Percentiles rank a stretch among this genome's conserved stretches.
phyloP scores from a whole-genome alignment of 2,888 invertebrate species.

The Pantelozetes paolii region DNA sequence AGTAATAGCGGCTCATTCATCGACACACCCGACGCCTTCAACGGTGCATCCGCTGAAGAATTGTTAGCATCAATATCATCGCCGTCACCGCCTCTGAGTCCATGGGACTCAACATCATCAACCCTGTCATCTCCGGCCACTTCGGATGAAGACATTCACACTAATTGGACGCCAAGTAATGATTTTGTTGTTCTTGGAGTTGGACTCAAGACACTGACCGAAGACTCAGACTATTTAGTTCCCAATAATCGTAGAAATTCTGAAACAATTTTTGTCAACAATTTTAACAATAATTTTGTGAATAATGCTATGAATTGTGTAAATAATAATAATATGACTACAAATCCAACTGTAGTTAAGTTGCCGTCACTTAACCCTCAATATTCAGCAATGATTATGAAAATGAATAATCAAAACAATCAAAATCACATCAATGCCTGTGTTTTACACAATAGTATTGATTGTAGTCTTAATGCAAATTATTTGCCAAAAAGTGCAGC shows the following conservation, averaged over 20 bases:
- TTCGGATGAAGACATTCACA: slow-evolving; percentile 27
- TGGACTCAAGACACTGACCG: slow-evolving; percentile 48
- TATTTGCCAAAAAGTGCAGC: background rate
- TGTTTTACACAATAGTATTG: background rate
- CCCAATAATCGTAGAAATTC: no score
- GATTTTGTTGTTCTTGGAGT: slow-evolving; percentile 53
- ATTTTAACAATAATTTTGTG: background rate
- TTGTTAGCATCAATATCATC: slow-evolving; percentile 38
- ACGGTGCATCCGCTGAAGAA: background rate
- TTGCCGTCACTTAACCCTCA: slow-evolving; percentile 19
- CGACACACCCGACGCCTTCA: slow-evolving; percentile 1
- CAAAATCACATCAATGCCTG: background rate
- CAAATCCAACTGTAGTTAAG: no score
- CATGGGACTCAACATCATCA: slow-evolving; percentile 43
- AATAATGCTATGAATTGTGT: no score
- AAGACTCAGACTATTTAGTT: slow-evolving; percentile 28
- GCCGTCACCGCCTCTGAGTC: slow-evolving; percentile 34
- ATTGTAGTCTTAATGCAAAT: background rate
- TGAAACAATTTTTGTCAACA: no score
- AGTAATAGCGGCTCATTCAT: slow-evolving; percentile 22
- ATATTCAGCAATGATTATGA: background rate
- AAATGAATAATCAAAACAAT: background rate
- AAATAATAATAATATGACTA: no score
- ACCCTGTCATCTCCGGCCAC: slow-evolving; percentile 15
- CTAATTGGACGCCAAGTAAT: slow-evolving; percentile 33